Base-by-base conservation (phyloP, 2,888 invertebrate genomes). In the Metellina segmentata region DNA sequence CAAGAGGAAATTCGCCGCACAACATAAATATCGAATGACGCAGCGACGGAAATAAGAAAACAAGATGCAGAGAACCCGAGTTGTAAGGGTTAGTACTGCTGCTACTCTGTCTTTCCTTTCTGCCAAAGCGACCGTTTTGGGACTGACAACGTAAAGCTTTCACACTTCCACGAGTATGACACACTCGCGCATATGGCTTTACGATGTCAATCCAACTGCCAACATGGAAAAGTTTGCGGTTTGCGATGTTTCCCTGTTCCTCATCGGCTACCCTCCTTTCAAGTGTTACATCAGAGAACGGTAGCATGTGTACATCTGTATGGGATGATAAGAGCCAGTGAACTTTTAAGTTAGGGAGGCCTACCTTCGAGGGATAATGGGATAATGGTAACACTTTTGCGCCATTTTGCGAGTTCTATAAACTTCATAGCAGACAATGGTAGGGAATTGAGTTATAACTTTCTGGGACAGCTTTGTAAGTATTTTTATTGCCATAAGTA, bases 61-160 rank as follows among this genome's bases (percentile, higher is more conserved):
- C 9, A 11, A 16, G 61, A 61, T 8, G 16, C 61, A 16, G 9
- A 61, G 61, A 61, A 11, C 13, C 61, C 0, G 16, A 16, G 61
- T 9, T 16, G 61, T 61, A 16, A 16, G 16, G 61, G 61, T 16
- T 9, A 9, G 61, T 8, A 16, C 9, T 61, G 13, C 61, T 16
- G 61, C 61, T 5, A 61, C 9, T 7, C 16, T 61, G 13, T 16
- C 34, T 34, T 34, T 34, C 34, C 34, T 34, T 34, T 34, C 34
- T 34, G 34, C 34, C 4, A 34, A 34, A 34, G 34, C 34, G 34
- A 4, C 61, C 8, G 16, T 16, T 61, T 11, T 16, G 61, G 61
- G 79, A 13, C n/a, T 82, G 81, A 82, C 81, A 82, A 16, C 81
- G 48, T 51, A 82, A 82, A 71, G 81, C 81, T 82, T 69, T 82